These are phyloP conservation scores for Leptinotarsa undecemlineata DNA, from an alignment of 1,140 invertebrate species.

Conservation along the genomic window DNA sequence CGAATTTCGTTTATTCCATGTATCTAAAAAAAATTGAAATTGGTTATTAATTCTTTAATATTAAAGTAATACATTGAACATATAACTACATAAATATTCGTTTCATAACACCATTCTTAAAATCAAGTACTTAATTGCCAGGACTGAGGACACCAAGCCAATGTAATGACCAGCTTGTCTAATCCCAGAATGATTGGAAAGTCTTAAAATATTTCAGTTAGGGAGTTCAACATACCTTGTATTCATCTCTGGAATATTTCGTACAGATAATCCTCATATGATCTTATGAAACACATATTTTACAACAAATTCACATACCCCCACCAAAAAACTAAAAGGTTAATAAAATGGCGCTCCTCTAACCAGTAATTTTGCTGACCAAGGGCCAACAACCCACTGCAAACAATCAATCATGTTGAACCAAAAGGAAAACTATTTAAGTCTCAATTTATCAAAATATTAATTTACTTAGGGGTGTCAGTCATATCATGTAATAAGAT, in stretches of 20 bases:
- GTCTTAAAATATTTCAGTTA: not conserved
- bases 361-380: not conserved
- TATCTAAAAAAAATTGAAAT: not conserved
- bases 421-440: no score
- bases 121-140: constrained; percentile 6
- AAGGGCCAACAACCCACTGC: not conserved
- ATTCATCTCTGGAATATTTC: constrained; percentile 22
- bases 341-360: constrained; percentile 62
- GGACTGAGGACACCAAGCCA: constrained; percentile 30
- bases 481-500: no score
- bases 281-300: constrained; percentile 32
- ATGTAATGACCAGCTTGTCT: constrained; percentile 14
- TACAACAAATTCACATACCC: constrained; percentile 49
- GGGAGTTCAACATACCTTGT: constrained; percentile 20
- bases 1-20: constrained; percentile 38
- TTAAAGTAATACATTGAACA: no score
- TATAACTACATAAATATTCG: not conserved
- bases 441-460: no score
- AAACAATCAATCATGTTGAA: no score
- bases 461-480: no score
- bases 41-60: no score
- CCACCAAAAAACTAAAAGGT: constrained; percentile 51
- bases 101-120: not conserved
- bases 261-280: constrained; percentile 23
- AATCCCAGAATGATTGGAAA: not conserved